Percentiles rank a stretch among this genome's conserved stretches.
Evolutionary conservation across 2,797 vertebrate species (phyloP).

Genomic region (Alcedo quadribrachys): DNA sequence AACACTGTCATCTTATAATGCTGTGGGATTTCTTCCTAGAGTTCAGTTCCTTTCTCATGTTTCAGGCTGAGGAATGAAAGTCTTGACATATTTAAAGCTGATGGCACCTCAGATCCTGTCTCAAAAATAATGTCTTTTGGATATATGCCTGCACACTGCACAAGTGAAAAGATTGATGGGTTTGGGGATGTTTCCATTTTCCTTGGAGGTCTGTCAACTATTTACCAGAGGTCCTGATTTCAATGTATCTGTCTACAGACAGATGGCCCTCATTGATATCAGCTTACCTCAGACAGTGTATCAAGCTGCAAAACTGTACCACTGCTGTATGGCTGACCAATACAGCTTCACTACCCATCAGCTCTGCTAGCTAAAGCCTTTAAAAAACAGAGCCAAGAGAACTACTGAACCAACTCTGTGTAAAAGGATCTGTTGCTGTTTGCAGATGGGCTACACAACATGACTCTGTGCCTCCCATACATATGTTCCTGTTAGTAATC

Average conservation of each 20-base stretch:
- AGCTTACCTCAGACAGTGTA: neutral
- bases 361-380: neutral
- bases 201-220: neutral
- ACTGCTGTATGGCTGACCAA: neutral
- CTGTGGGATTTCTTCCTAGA: neutral
- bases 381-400: neutral
- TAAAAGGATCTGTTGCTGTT: neutral
- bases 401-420: rapidly evolving
- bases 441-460: neutral
- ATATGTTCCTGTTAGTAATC: neutral
- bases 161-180: neutral
- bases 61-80: neutral
- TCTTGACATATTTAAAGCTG: neutral
- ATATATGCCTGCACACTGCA: neutral
- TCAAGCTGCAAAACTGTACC: neutral
- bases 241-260: rapidly evolving
- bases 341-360: too few species aligned
- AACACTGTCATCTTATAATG: neutral
- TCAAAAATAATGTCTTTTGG: neutral
- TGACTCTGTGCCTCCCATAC: neutral
- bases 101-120: neutral
- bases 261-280: neutral
- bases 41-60: neutral
- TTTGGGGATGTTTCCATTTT: neutral
- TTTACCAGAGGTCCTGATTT: neutral